Base-by-base conservation (phyloP, 2,113 vertebrate genomes). In the Varanus salvator region DNA sequence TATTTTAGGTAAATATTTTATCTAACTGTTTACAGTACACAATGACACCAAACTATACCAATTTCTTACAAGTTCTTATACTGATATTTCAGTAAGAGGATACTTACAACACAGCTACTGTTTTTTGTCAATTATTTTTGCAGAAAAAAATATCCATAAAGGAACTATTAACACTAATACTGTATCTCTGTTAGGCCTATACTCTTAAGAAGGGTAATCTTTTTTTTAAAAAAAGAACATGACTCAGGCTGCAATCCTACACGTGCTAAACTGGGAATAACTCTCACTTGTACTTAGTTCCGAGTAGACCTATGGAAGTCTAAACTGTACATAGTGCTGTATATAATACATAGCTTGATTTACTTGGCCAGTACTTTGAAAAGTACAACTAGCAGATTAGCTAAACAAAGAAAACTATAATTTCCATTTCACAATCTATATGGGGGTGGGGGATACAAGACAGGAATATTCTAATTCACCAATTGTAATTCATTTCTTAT, bases 161-260 rank as follows among this genome's bases (percentile, higher is more conserved):
- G 21, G 66, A 29, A 57, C 29, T 60, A 66, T 57, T 66, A 66
- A 78, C 60, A 87, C 66, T 60, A 86, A 86, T 57, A 57, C 60
- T 11, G 29, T 77, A 50, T 78, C 27, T 68, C 38, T 29, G 29
- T 87, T 48, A 87, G 57, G 9, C 21, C 74, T 78, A 60, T 66
- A 44, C 17, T 25, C 19, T 78, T 78, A 21, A 66, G 60, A 68
- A 87, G 57, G 12, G 31, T 34, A 78, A 78, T 14, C 48, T 87
- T 48, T 74, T 66, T 87, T 48, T 74, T 57, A 78, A 66, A 34
- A 77, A 87, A 80, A n/a, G 9, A 87, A 77, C 57, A 87, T 50
- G 15, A 66, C 1, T 80, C 12, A 68, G 21, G 60, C 60, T 64
- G 60, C 17, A 64, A 64, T 64, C 60, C 19, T 64, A 64, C 21